Base-by-base conservation (phyloP, 2,797 vertebrate species). In the Antrozous pallidus region DNA sequence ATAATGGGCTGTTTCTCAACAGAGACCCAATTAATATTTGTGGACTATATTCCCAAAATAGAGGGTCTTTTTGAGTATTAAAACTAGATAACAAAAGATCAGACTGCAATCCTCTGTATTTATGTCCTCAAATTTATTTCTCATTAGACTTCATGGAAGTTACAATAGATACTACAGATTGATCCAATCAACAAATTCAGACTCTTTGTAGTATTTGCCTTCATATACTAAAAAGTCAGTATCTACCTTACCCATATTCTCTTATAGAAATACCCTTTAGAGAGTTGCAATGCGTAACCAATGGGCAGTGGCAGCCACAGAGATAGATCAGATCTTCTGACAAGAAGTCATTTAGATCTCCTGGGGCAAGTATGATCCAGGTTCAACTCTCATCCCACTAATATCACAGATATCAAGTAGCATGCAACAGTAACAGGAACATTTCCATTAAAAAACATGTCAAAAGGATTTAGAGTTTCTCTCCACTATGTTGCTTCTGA, bases 1-100 rank as follows among this genome's bases (percentile, higher is more conserved):
- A 85, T 88, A 56, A 88, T 82, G 33, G n/a, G 14, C 47, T 74
- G 31, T 74, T 92, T 95, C 24, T 38, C 78, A 85, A n/a, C 17
- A 79, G 61, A 88, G 40, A 80, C 42, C 49, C 63, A 18, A 47
- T 84, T 84, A 80, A 87, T 73, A 61, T 88, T 56, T 78, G 2
- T 28, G 16, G 70, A 75, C 74, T 84, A 54, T 6, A 75, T 80
- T 77, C 33, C 49, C 54, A 83, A 95, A 89, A 80, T 33, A 94
- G 54, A 85, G 2, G 22, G 31, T 93, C 49, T 73, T 73, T 70
- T 67, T 45, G 36, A 95, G 49, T 65, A 88, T 65, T 74, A 26
- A 83, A 91, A 56, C 17, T 74, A 61, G 18, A 22, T 80, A 80
- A 71, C 17, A 31, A 74, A 51, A 90, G 56, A 73, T 24, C n/a